phyloP scores from a whole-genome alignment of 1,140 invertebrate genomes.

The Meloidogyne exigua region DNA sequence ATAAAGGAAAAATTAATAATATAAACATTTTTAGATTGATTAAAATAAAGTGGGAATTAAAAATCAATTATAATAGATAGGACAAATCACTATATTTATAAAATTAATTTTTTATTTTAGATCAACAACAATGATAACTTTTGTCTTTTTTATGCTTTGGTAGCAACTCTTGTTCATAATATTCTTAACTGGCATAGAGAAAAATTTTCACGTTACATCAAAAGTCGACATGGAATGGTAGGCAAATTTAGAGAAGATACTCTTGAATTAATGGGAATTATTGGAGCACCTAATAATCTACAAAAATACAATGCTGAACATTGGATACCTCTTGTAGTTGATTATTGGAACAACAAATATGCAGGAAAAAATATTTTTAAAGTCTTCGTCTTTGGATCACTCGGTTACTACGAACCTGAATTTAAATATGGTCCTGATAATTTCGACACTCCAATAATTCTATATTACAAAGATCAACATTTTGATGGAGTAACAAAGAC shows the following conservation, averaged over 20 bases:
- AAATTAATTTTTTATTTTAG: background rate
- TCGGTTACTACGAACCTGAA: background rate
- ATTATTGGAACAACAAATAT: conserved; percentile 3
- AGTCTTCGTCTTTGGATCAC: conserved; percentile 1
- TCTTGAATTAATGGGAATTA: background rate
- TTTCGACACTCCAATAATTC: background rate
- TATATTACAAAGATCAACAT: conserved; percentile 1
- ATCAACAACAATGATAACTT: background rate
- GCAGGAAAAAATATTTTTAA: background rate
- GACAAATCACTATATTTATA: background rate
- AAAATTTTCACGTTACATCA: background rate
- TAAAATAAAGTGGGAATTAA: no score
- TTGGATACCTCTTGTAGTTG: background rate
- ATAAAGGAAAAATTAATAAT: no score
- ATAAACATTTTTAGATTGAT: no score
- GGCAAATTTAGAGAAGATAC: background rate
- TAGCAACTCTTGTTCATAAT: background rate
- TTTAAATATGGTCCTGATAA: conserved; percentile 10
- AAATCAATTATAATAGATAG: no score
- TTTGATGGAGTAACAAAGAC: conserved; percentile 10
- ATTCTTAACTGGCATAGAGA: background rate
- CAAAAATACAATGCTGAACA: background rate
- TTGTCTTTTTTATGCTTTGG: conserved; percentile 11
- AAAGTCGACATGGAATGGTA: background rate
- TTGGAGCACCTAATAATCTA: background rate